Evolutionary conservation across 2,888 invertebrate genomes (phyloP), one percentile per base, ranked within the genome.

Genomic region (Pristionchus mayeri): DNA sequence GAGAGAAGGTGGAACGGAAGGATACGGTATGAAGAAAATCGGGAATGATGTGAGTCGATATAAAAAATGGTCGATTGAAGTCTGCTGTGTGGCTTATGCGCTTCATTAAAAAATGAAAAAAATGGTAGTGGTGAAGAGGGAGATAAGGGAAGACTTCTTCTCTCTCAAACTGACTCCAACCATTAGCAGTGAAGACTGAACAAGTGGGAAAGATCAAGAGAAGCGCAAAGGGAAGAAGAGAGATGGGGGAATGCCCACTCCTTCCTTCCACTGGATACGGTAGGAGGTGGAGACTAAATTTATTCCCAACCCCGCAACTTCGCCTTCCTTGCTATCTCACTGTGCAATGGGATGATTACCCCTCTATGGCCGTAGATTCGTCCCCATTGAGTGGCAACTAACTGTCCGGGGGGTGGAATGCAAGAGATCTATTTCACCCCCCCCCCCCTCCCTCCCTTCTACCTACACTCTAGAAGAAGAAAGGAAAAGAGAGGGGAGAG

Each of bases 381-480:
- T 54, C n/a, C 7, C 27, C 9, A 30, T 60, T 7, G 16, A 60
- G 30, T 60, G 60, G 9, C 60, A 60, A 60, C 60, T 60, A 27
- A 27, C 60, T 60, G 60, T 60, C 27, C 60, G 60, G 60, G 60
- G 60, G 60, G 60, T 27, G 60, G 60, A 30, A 30, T 16, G 71
- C 40, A 27, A 40, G 40, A 40, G 40, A 40, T 67, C 27, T 30
- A 67, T 37, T 34, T 67, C 67, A 16, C 30, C 37, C 67, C 67
- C 71, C 37, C 71, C 21, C 40, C 71, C 37, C n/a, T 27, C 21
- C 16, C 37, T 71, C 71, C 71, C 71, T 63, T 30, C 54, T 54
- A 60, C 60, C 60, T 60, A 60, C 60, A 60, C 27, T 54, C 54
- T 30, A 30, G 60, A 60, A 30, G 60, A 60, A 60, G 60, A 60